Evolutionary conservation across 2,113 vertebrate genomes (phyloP), one percentile per base, ranked within the genome.

Genomic region (Thunnus maccoyii): DNA sequence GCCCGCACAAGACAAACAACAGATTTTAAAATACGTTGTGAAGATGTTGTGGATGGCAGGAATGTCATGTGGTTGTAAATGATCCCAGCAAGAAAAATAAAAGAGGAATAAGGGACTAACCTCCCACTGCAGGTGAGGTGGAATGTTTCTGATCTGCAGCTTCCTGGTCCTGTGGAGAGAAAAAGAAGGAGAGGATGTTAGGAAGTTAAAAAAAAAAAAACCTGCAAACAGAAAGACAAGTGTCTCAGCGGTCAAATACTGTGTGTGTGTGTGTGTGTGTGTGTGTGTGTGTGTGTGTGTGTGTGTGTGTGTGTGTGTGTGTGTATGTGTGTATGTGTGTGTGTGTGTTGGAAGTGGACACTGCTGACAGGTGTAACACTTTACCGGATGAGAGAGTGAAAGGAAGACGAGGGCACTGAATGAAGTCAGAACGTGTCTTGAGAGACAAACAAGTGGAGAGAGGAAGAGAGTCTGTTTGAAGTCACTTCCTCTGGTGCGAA

Each of bases 51-150:
- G 20, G 16, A 10, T 16, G 32, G 18, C 3, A 41, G 54, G 27
- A 27, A 52, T 48, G 52, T 25, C 15, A 16, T 54, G 18, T 52
- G 46, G 15, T 7, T 48, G 12, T 18, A 17, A 48, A 63, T 60
- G 48, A 65, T 20, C 14, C 12, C 8, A 56, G 13, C 17, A 20
- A 48, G 16, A 52, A 56, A 14, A 36, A 20, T 9, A 27, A 72
- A 20, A 70, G 20, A 36, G 22, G 46, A 46, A 80, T 73, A 1
- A 13, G 27, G 12, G 15, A 94, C 96, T 96, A 46, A 97, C 97
- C 95, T 99, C 97, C 97, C 97, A 99, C 86, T 97, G 96, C 87
- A 99, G 94, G 93, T 98, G 97, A 17, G 97, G 97, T 1, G 97
- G 97, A 67, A 98, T 99, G 91, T 99, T 99, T 81, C 97, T 90